Evolutionary conservation across 2,113 vertebrate genomes (phyloP).

Genomic region (Triplophysa siluroides): DNA sequence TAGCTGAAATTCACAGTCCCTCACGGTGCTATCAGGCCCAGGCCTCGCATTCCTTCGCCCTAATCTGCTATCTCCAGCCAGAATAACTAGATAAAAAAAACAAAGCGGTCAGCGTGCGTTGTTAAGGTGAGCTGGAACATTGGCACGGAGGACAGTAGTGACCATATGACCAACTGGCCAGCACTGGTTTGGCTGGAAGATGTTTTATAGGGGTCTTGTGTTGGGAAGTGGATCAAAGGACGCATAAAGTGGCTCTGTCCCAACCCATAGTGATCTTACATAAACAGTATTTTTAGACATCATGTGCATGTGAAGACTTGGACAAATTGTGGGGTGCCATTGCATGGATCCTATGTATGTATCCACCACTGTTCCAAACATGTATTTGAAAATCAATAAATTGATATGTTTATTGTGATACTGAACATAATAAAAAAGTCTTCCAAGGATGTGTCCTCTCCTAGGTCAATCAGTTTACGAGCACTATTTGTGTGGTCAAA

Average conservation of each 20-base stretch:
- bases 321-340: background rate
- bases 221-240: no score
- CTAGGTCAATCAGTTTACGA: no score
- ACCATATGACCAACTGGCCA: background rate
- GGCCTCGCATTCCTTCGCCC: conserved; percentile 28
- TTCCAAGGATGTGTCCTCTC: no score
- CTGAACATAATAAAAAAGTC: no score
- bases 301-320: background rate
- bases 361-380: background rate
- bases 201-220: background rate
- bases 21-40: conserved; percentile 29
- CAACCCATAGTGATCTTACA: background rate
- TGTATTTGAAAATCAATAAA: no score
- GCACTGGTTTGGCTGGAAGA: background rate
- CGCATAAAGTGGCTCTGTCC: background rate
- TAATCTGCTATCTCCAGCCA: conserved; percentile 34
- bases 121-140: background rate
- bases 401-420: no score
- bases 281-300: background rate
- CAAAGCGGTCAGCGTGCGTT: background rate
- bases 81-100: conserved; percentile 7
- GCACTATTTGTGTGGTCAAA: no score
- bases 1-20: conserved; percentile 43
- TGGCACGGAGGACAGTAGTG: background rate
- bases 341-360: background rate